These are phyloP conservation scores for Octodonta nipae DNA, from an alignment of 2,888 invertebrate species.

Conservation along the genomic window DNA sequence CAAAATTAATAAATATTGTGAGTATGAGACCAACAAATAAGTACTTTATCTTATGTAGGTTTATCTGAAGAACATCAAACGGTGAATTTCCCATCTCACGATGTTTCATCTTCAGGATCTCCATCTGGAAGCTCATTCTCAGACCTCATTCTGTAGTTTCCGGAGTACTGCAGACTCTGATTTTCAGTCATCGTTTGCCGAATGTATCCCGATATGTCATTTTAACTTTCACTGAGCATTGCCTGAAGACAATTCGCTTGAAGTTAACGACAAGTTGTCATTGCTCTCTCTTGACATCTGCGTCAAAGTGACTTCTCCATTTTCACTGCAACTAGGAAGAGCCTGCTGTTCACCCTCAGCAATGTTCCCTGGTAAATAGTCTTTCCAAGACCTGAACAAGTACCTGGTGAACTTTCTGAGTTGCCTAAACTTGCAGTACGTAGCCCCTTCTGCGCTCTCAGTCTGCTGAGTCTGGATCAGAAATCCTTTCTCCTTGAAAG, in stretches of 20 bases:
- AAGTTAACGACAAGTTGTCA: slow-evolving; percentile 20
- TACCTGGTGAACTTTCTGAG: slow-evolving; percentile 82
- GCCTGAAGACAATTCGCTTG: slow-evolving; percentile 17
- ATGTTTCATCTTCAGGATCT: too few species aligned
- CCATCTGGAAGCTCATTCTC: too few species aligned
- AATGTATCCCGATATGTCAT: slow-evolving; percentile 2
- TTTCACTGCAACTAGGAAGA: slow-evolving; percentile 9
- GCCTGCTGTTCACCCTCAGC: slow-evolving; percentile 26
- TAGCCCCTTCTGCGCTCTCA: slow-evolving; percentile 84
- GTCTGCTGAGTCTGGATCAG: slow-evolving; percentile 85
- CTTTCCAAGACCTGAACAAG: slow-evolving; percentile 84
- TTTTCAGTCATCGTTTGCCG: slow-evolving; percentile 4
- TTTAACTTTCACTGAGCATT: slow-evolving; percentile 8
- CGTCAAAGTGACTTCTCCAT: slow-evolving; percentile 9
- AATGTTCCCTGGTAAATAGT: slow-evolving; percentile 64
- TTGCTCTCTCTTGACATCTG: slow-evolving; percentile 13
- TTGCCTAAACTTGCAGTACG: slow-evolving; percentile 85
- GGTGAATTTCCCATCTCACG: too few species aligned
- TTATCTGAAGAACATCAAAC: too few species aligned
- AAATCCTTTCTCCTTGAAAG: slow-evolving; percentile 85
- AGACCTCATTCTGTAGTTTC: too few species aligned
- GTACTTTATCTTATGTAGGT: slow-evolving; percentile 3
- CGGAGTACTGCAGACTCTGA: too few species aligned
- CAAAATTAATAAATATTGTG: slow-evolving; percentile 4
- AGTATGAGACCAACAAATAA: slow-evolving; percentile 2